Evolutionary conservation across 1,140 invertebrate genomes (phyloP), one percentile per base, ranked within the genome.

Genomic region (Caligus rogercresseyi): DNA sequence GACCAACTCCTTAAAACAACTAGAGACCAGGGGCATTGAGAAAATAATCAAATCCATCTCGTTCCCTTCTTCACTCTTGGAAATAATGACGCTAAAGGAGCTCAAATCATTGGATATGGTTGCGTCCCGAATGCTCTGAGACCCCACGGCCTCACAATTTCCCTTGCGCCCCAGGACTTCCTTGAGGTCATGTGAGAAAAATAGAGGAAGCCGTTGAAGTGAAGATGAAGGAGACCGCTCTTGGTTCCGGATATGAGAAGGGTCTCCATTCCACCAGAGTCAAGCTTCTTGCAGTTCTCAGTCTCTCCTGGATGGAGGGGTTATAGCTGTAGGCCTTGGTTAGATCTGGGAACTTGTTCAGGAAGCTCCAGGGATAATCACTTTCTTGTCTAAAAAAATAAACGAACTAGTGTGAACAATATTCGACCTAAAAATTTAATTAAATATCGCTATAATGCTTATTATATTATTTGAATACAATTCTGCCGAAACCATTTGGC

Each of bases 271-370:
- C 18, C 18, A 20, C 52, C 52, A 15, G 18, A 19, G 25, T 55
- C 53, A 13, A 63, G 43, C 24, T 56, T 63, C 25, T 51, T 52
- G 16, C 61, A 63, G n/a, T 63, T 25, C 18, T 54, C 18, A 15
- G 52, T 16, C 16, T 63, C 19, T 56, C 52, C 18, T 63, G 51
- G 11, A 18, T 56, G 11, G 19, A 21, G n/a, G 18, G 20, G 4
- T 54, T 63, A 25, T 54, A 56, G 16, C 61, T 63, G 25, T 57
- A 63, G 20, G 52, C 52, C 19, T 67, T 53, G 64, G 65, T 18
- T 65, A 67, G 14, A 64, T 52, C 4, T 66, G 56, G 52, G 65
- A 69, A 23, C 21, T 64, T 52, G 69, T 62, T 16, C 71, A 63
- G 43, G 70, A 70, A 2, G 68, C 65, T 25, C 61, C 61, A 63